Conservation (phyloP, 2,888 invertebrate species). For the Leucania comma region DNA sequence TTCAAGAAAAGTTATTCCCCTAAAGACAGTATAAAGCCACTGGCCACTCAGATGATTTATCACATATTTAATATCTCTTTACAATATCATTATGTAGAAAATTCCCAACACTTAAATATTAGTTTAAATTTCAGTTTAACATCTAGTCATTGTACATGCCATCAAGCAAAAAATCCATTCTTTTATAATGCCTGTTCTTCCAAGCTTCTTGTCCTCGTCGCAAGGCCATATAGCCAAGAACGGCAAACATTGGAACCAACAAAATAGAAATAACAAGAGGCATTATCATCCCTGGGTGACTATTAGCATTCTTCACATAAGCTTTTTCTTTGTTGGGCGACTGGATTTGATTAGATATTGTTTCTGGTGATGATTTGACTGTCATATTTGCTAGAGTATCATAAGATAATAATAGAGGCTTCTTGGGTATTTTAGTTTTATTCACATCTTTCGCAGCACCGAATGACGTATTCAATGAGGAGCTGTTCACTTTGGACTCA, state of each 20-base stretch:
- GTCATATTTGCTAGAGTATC: slow-evolving; percentile 74
- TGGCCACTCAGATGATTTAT: slow-evolving; percentile 14
- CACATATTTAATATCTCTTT: slow-evolving; percentile 53
- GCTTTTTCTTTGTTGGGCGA: slow-evolving; percentile 68
- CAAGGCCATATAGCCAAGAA: slow-evolving; percentile 92
- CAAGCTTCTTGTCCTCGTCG: slow-evolving; percentile 95
- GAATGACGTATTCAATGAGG: slow-evolving; percentile 33
- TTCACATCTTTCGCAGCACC: slow-evolving; percentile 45
- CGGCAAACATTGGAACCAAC: slow-evolving; percentile 93
- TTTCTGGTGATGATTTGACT: slow-evolving; percentile 67
- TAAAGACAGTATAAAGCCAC: slow-evolving; percentile 29
- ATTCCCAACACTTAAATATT: slow-evolving; percentile 3
- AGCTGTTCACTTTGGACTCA: slow-evolving; percentile 31
- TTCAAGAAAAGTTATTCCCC: slow-evolving; percentile 46
- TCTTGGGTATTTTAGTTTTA: slow-evolving; percentile 69
- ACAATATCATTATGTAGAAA: slow-evolving; percentile 51
- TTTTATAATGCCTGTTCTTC: slow-evolving; percentile 95
- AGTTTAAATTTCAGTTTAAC: neutral
- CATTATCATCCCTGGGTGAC: slow-evolving; percentile 92
- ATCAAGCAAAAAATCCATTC: slow-evolving; percentile 97
- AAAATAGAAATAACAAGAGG: slow-evolving; percentile 94
- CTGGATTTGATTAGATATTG: slow-evolving; percentile 69
- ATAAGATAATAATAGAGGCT: slow-evolving; percentile 78
- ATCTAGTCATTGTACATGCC: slow-evolving; percentile 96
- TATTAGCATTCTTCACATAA: slow-evolving; percentile 71